Evolutionary conservation across 2,888 invertebrate species (phyloP), one percentile per base, ranked within the genome.

Genomic region (Cecidostiba fungosa): DNA sequence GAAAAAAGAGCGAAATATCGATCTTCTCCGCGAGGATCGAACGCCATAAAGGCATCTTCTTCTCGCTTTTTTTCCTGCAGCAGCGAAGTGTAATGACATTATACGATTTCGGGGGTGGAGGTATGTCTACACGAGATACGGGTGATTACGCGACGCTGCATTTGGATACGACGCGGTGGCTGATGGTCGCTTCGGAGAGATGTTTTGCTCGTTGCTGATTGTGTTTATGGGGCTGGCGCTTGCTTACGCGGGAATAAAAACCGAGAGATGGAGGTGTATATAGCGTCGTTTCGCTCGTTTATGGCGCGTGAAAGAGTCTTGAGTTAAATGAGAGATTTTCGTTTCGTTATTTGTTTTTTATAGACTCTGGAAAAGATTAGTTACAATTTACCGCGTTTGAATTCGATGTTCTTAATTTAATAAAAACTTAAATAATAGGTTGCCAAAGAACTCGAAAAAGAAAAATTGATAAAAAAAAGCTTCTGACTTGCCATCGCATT

Each of bases 31-130:
- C 23, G 32, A 66, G 69, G 78, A 86, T 86, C 85, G 85, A 78
- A 50, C 36, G 79, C 36, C 74, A 72, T 81, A 81, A 86, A 81
- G 69, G 29, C 50, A 39, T 26, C 26, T 74, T 16, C 12, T 16
- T 6, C 4, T 73, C 32, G 2, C 50, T 66, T 73, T 77, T 70
- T 73, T 62, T 59, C 78, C 82, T n/a, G n/a, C n/a, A n/a, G 81
- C 86, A 81, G 86, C 82, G 86, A 84, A 88, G 89, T 89, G 89
- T 91, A 92, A 92, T 90, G 91, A 90, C 90, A 90, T 91, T 91
- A 59, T 23, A 92, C 91, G 92, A 92, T 92, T 92, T 90, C 90
- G 87, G 88, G 87, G 79, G 70, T 36, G 36, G 47, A n/a, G 54
- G 66, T 26, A 8, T 23, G n/a, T 0, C 26, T 29, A 59, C 29